Conservation (phyloP, 2,113 vertebrate genomes). For the Cyphomyrus discorhynchus region DNA sequence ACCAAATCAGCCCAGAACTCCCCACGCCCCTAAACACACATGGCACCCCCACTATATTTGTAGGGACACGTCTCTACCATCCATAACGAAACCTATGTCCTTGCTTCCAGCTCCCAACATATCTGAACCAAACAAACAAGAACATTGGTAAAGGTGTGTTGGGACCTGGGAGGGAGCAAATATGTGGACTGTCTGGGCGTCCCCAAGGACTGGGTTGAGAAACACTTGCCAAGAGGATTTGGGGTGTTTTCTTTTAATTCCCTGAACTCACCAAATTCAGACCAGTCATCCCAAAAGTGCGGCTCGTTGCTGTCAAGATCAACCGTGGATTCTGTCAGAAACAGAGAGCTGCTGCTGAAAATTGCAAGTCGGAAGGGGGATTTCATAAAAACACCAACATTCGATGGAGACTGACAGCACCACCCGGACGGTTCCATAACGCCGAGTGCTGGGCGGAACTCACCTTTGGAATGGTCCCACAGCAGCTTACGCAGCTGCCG, state of each 20-base stretch:
- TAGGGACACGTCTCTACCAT: background rate
- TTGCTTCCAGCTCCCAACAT: background rate
- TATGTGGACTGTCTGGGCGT: background rate
- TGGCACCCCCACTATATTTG: background rate
- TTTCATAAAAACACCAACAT: background rate
- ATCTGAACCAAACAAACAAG: background rate
- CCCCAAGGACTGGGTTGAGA: background rate
- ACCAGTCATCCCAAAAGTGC: constrained; percentile 51
- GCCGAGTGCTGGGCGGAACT: background rate
- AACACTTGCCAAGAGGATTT: background rate
- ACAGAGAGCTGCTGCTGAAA: constrained; percentile 3
- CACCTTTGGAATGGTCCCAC: constrained; percentile 47
- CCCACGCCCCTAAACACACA: background rate
- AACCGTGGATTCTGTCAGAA: constrained; percentile 30
- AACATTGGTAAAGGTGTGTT: background rate
- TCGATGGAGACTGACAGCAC: background rate
- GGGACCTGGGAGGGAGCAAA: background rate
- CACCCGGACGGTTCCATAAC: background rate
- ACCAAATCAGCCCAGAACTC: background rate
- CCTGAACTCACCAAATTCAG: constrained; percentile 42
- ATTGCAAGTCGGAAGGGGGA: background rate
- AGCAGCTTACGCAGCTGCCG: constrained; percentile 50
- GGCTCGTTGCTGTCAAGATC: constrained; percentile 35
- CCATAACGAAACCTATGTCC: background rate
- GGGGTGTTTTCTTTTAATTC: background rate